These are phyloP conservation scores for Ichneumon xanthorius DNA, from an alignment of 2,888 invertebrate species.

Conservation along the genomic window DNA sequence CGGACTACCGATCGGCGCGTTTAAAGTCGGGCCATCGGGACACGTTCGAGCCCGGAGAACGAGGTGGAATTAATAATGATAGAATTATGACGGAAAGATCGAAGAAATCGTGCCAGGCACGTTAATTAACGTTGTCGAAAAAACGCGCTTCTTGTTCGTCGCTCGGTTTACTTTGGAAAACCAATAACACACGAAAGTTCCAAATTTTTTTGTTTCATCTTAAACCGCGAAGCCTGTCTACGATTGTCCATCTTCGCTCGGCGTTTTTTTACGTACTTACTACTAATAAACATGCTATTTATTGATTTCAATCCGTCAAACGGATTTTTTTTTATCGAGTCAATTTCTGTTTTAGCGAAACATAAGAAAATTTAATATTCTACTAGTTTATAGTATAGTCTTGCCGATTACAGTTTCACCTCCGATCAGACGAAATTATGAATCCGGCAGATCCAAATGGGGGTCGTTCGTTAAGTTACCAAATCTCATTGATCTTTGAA, in stretches of 20 bases:
- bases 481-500: background rate
- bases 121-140: constrained; percentile 53
- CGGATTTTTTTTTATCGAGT: background rate
- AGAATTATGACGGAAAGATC: constrained; percentile 42
- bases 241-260: background rate
- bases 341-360: background rate
- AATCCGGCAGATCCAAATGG: background rate
- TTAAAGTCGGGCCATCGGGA: constrained; percentile 60
- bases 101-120: constrained; percentile 60
- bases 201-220: constrained; percentile 37
- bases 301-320: background rate
- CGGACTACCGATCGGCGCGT: constrained; percentile 39
- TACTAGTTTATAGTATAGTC: background rate
- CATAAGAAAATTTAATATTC: background rate
- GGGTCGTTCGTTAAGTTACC: background rate
- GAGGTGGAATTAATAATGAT: constrained; percentile 59
- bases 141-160: constrained; percentile 46
- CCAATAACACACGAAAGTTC: constrained; percentile 43
- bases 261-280: constrained; percentile 37
- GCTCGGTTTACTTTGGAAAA: constrained; percentile 42
- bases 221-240: constrained; percentile 15
- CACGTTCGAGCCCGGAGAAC: constrained; percentile 53
- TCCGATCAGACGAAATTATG: background rate
- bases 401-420: background rate
- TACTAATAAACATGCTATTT: constrained; percentile 27